phyloP scores from a whole-genome alignment of 2,113 vertebrate genomes.

The Phalacrocorax brasilianus region DNA sequence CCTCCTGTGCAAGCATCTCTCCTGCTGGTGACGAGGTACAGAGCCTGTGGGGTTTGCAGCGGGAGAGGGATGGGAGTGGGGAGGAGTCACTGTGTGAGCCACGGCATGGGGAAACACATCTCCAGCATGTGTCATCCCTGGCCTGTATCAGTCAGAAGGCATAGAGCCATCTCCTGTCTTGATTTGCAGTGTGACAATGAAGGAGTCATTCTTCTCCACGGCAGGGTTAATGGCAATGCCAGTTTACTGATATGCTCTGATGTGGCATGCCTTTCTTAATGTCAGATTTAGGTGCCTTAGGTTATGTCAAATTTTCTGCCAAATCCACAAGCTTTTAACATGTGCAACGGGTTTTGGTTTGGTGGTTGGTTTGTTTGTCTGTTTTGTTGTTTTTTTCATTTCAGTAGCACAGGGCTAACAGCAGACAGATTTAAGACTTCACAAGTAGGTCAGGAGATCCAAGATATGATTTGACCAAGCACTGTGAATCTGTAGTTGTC shows the following conservation, averaged over 20 bases:
- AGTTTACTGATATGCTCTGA: background rate
- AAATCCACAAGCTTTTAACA: background rate
- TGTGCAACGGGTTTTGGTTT: background rate
- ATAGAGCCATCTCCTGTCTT: background rate
- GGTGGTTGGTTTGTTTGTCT: too few species aligned
- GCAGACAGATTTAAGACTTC: background rate
- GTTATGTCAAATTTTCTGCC: background rate
- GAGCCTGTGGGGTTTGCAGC: background rate
- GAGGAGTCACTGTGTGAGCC: background rate
- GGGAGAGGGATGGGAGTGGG: background rate
- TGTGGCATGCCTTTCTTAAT: background rate
- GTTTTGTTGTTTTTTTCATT: background rate
- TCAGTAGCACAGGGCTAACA: background rate
- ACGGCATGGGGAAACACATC: background rate
- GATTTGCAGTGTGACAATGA: background rate
- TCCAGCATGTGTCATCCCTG: background rate
- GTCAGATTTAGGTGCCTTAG: background rate
- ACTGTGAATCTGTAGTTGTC: background rate
- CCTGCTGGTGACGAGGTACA: constrained; percentile 3
- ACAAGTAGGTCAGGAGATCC: background rate
- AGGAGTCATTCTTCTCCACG: background rate
- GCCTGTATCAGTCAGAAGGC: background rate
- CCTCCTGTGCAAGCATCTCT: background rate
- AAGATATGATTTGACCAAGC: background rate
- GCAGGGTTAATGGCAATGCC: background rate